Conservation (phyloP, 2,888 invertebrate genomes). For the Luffia ferchaultella region DNA sequence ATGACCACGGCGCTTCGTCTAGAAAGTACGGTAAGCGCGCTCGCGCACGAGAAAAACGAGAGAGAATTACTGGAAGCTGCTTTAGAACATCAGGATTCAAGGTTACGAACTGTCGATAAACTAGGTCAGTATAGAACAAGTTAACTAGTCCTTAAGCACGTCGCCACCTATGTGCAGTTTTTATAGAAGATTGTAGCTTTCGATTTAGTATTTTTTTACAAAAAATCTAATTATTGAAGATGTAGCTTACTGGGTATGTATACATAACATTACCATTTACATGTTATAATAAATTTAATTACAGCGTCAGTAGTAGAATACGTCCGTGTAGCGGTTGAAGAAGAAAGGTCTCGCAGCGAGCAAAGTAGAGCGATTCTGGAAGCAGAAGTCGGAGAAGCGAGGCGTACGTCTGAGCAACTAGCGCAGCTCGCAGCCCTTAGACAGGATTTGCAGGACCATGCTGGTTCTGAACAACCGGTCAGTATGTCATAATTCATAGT, state of each 20-base stretch:
- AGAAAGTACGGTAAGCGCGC: slow-evolving; percentile 51
- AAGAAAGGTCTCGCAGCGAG: slow-evolving; percentile 44
- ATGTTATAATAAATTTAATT: no score
- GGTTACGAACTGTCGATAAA: slow-evolving; percentile 39
- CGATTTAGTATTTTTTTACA: no score
- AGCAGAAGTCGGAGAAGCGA: slow-evolving; percentile 37
- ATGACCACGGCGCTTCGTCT: slow-evolving; percentile 51
- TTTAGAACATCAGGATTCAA: slow-evolving; percentile 46
- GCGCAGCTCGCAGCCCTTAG: slow-evolving; percentile 36
- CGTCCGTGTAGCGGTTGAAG: slow-evolving; percentile 44
- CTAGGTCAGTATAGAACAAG: slow-evolving; percentile 30
- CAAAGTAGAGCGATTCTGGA: slow-evolving; percentile 40
- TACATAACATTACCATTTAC: no score
- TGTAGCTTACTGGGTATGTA: no score
- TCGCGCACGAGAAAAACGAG: slow-evolving; percentile 53
- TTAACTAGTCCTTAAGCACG: no score
- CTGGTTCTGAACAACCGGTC: slow-evolving; percentile 35
- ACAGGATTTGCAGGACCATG: slow-evolving; percentile 34
- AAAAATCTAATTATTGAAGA: no score
- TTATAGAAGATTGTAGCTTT: no score
- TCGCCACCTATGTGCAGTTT: no score
- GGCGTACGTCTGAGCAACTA: slow-evolving; percentile 42
- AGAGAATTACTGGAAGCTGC: slow-evolving; percentile 51
- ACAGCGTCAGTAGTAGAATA: slow-evolving; percentile 51
- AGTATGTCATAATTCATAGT: no score